Base-by-base conservation (phyloP, 2,888 invertebrate genomes). In the Acrobasis suavella region DNA sequence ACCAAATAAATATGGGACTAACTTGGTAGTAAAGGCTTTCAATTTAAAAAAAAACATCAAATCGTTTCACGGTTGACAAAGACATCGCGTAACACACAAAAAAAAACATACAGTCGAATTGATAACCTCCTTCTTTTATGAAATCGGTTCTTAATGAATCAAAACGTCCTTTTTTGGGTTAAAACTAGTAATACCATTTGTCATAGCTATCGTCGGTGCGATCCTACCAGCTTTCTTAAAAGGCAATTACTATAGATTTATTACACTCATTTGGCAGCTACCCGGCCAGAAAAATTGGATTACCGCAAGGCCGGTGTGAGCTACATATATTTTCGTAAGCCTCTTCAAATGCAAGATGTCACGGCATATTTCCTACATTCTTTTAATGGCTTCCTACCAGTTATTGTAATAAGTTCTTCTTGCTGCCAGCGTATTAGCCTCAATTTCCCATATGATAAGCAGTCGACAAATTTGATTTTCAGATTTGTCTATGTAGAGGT, bases 361-460 rank as follows among this genome's bases (percentile, higher is more conserved):
- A 63, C 51, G 39, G 63, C 14, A 60, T 64, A 65, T 68, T 66
- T 65, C 64, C 65, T 60, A 60, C 60, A 63, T 64, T 65, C 66
- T 42, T 39, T 67, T 76, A 76, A 77, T 75, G 72, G 78, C 73
- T 72, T 73, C 58, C 49, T 76, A 76, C 73, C 71, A 73, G 69
- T 72, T 74, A 73, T 81, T 72, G 80, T 46, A n/a, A n/a, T 46
- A 14, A 46, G 46, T 46, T 46, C 46, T 46, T 46, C 46, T 14
- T 46, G 46, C 46, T n/a, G 5, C 46, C n/a, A n/a, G 9, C n/a
- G 46, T 7, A 14, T 46, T 14, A 14, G 5, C 7, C n/a, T n/a
- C 46, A 42, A 46, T n/a, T 14, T n/a, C 9, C 32, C 32, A 8
- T 32, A 5, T 22, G 22, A 22, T 2, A 22, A 22, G 22, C 22